These are phyloP conservation scores for Epinephelus malabaricus DNA, from an alignment of 2,797 vertebrate genomes.

Conservation along the genomic window DNA sequence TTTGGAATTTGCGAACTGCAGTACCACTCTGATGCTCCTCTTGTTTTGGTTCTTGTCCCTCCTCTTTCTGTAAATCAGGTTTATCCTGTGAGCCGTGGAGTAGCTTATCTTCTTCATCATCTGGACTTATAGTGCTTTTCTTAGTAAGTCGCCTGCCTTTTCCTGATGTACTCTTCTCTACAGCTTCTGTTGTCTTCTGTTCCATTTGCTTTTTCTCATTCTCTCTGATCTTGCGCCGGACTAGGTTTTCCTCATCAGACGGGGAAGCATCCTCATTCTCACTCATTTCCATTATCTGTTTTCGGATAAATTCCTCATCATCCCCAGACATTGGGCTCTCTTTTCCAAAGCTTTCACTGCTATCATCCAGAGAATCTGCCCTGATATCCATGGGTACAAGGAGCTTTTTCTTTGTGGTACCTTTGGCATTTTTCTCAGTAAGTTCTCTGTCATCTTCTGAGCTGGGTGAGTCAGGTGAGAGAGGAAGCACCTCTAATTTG, in stretches of 20 bases:
- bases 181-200: constrained; percentile 84
- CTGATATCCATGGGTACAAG: constrained; percentile 86
- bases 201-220: constrained; percentile 83
- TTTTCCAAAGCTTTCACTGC: constrained; percentile 94
- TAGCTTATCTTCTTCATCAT: constrained; percentile 89
- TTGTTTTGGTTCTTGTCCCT: constrained; percentile 79
- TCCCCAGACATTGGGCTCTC: constrained; percentile 94
- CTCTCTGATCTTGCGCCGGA: constrained; percentile 90
- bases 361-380: constrained; percentile 93
- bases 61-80: constrained; percentile 83
- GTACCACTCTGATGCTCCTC: constrained; percentile 86
- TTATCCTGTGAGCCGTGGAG: constrained; percentile 84
- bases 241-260: constrained; percentile 93
- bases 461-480: constrained; percentile 87
- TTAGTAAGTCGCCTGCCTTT: constrained; percentile 89
- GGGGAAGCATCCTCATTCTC: constrained; percentile 96
- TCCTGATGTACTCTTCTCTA: constrained; percentile 82
- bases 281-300: constrained; percentile 97
- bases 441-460: constrained; percentile 89
- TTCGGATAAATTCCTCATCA: constrained; percentile 96
- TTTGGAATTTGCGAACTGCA: constrained; percentile 94
- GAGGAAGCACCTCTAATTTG: constrained; percentile 87
- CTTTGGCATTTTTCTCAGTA: constrained; percentile 81
- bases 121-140: constrained; percentile 90
- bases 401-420: constrained; percentile 86